Percentiles rank a stretch among this genome's conserved stretches.
Evolutionary conservation across 2,113 vertebrate species (phyloP).

Genomic region (Leuciscus idus): DNA sequence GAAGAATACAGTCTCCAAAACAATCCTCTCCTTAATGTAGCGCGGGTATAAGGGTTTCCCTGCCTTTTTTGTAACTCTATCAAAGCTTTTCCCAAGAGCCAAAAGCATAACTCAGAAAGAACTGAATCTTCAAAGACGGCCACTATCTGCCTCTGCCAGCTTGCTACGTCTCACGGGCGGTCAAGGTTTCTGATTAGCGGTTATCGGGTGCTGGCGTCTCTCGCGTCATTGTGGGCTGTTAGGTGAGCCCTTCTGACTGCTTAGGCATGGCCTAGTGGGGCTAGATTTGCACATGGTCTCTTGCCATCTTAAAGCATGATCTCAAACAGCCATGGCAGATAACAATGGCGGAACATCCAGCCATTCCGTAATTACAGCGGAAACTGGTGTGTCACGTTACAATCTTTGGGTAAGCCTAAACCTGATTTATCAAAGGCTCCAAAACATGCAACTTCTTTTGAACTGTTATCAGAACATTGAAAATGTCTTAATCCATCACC

Average conservation of each 20-base stretch:
- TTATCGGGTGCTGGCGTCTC: slow-evolving; percentile 51
- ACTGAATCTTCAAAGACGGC: slow-evolving; percentile 71
- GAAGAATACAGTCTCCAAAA: slow-evolving; percentile 74
- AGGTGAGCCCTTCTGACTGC: slow-evolving; percentile 16
- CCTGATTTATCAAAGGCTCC: not conserved
- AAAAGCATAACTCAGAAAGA: slow-evolving; percentile 63
- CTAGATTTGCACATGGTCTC: slow-evolving; percentile 21
- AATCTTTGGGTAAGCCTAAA: not conserved
- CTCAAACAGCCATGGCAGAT: slow-evolving; percentile 75
- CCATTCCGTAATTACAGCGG: slow-evolving; percentile 41
- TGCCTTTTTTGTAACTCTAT: slow-evolving; percentile 69
- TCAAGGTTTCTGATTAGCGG: slow-evolving; percentile 51
- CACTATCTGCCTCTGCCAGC: slow-evolving; percentile 65
- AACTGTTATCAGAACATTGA: not conserved
- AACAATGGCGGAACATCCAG: slow-evolving; percentile 67
- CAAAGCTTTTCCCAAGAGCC: slow-evolving; percentile 71
- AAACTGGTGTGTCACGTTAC: slow-evolving; percentile 27
- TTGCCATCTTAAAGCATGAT: slow-evolving; percentile 60
- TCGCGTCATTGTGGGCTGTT: slow-evolving; percentile 15
- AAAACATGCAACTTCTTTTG: not conserved
- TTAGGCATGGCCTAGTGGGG: slow-evolving; percentile 5
- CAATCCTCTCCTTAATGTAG: slow-evolving; percentile 73
- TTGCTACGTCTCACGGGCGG: slow-evolving; percentile 43
- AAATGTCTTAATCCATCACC: not conserved
- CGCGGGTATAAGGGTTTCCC: slow-evolving; percentile 74